phyloP scores from a whole-genome alignment of 2,797 vertebrate species.

The Acipenser oxyrinchus region DNA sequence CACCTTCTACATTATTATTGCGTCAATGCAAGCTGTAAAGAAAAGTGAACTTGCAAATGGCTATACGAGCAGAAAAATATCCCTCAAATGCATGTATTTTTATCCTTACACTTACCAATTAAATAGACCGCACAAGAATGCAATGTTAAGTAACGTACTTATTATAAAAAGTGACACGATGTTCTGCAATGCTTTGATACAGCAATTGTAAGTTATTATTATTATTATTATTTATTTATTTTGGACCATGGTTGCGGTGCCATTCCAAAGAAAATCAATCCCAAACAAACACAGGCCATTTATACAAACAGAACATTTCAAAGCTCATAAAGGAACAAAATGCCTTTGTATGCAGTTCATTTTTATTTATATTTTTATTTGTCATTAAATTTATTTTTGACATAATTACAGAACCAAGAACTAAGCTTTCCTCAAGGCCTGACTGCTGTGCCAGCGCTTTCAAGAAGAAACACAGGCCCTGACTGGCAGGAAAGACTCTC shows the following conservation, averaged over 20 bases:
- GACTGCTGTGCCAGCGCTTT: constrained; percentile 22
- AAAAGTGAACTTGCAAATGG: too few relatives aligned
- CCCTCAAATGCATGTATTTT: too few relatives aligned
- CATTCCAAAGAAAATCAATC: constrained; percentile 23
- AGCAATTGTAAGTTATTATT: too few relatives aligned
- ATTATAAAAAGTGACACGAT: too few relatives aligned
- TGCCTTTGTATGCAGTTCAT: constrained; percentile 30
- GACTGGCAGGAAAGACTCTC: constrained; percentile 20
- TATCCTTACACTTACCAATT: too few relatives aligned
- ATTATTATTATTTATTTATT: too few relatives aligned
- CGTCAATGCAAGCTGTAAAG: too few relatives aligned
- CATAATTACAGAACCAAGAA: constrained; percentile 58
- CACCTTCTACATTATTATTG: too few relatives aligned
- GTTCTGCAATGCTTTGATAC: too few relatives aligned
- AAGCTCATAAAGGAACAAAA: constrained; percentile 18
- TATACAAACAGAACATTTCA: constrained; percentile 15
- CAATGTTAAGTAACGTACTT: too few relatives aligned
- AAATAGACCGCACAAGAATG: too few relatives aligned
- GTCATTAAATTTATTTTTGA: constrained; percentile 58
- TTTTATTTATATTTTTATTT: constrained; percentile 48
- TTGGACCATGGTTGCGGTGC: constrained; percentile 19
- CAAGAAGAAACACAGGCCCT: constrained; percentile 32
- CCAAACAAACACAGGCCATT: constrained; percentile 28
- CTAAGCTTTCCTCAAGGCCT: constrained; percentile 31
- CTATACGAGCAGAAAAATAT: too few relatives aligned